Evolutionary conservation across 2,797 vertebrate genomes (phyloP), one percentile per base, ranked within the genome.

Genomic region (Melanotaenia nigrans): DNA sequence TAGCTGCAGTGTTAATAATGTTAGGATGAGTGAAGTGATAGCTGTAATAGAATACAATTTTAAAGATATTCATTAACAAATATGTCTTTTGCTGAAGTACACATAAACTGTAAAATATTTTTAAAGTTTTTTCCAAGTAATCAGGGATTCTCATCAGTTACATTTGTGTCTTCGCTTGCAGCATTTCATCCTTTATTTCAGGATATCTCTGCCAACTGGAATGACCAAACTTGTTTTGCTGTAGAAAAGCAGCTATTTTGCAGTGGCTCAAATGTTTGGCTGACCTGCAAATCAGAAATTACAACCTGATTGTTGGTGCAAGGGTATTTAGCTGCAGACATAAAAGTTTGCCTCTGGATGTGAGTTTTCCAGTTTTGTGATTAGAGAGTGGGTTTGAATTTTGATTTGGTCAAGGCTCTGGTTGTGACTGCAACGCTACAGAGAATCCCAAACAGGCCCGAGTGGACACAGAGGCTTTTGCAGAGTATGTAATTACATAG

Each of bases 401-500:
- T 90, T 86, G 83, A 92, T 93, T 93, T 90, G 89, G 88, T 92
- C 89, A 88, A 90, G 83, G 86, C 89, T 90, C 85, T 86, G 82
- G 88, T 87, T 87, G 85, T 86, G 84, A 91, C 83, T 91, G 92
- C 75, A 75, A 81, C 69, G 86, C 88, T 82, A 70, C 78, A 78
- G 80, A 89, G 85, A 81, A 73, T 86, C 86, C 87, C 85, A 90
- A 88, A 91, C 77, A 79, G 86, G 84, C 84, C 79, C 16, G 36
- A 92, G 82, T 92, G 91, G 92, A 92, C 90, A 87, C 62, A 51
- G 86, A 89, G 86, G 89, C 79, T 88, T 94, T 93, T 89, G 75
- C 82, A 81, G 81, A 89, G 82, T 86, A 83, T 94, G 89, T 92
- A 93, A 94, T 95, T 94, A 95, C 77, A 88, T 88, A 89, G 92